Conservation (phyloP, 2,113 vertebrate species). For the Syrmaticus mikado region DNA sequence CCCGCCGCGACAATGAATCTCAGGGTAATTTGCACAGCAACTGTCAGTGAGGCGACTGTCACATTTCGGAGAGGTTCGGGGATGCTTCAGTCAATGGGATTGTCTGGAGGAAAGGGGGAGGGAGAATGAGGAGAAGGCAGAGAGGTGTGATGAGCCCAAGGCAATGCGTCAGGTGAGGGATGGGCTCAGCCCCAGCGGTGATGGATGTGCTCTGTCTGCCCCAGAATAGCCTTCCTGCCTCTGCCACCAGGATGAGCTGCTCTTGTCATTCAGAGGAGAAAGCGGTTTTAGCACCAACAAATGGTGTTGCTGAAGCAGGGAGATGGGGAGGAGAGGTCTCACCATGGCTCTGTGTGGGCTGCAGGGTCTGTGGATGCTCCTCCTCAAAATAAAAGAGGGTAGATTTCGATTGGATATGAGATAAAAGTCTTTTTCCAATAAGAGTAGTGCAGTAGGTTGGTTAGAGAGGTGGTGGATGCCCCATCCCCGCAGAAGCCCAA, state of each 20-base stretch:
- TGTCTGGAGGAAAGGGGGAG: background rate
- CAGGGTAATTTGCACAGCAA: background rate
- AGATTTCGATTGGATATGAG: too few relatives aligned
- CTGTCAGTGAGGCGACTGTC: constrained; percentile 5
- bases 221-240: background rate
- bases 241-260: background rate
- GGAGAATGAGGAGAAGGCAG: fast-evolving
- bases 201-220: background rate
- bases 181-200: background rate
- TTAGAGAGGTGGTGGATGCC: background rate
- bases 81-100: background rate
- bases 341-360: fast-evolving
- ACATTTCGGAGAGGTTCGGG: background rate
- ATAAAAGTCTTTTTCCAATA: too few relatives aligned
- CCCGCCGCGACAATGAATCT: background rate
- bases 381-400: too few relatives aligned
- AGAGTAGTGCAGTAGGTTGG: too few relatives aligned
- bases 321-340: background rate
- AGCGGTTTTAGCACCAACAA: background rate
- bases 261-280: background rate
- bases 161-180: fast-evolving
- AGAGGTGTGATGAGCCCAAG: background rate
- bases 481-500: background rate
- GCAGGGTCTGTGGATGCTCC: fast-evolving
- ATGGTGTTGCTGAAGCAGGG: background rate